A percentile compares a stretch with the other conserved stretches of the same genome.
These are phyloP conservation scores for Anaspis maculata DNA, from an alignment of 2,888 invertebrate genomes.

Conservation along the genomic window DNA sequence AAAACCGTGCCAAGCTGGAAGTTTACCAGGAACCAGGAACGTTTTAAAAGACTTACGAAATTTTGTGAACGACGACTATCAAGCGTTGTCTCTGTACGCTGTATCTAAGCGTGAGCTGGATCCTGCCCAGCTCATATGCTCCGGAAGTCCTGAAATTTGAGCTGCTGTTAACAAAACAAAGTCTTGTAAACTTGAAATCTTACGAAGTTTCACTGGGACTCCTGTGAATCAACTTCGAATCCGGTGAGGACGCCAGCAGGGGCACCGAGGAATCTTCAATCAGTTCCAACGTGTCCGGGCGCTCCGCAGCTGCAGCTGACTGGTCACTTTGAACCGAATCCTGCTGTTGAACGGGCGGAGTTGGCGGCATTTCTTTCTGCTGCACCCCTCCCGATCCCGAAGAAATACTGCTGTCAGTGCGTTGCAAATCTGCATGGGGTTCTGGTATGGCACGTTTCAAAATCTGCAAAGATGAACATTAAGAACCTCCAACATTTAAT, in stretches of 20 bases:
- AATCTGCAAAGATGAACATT: slow-evolving; percentile 27
- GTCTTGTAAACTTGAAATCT: too few species aligned
- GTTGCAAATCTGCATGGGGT: slow-evolving; percentile 18
- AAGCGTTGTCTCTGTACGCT: slow-evolving; percentile 76
- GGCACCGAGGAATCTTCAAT: slow-evolving; percentile 28
- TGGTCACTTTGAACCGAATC: too few species aligned
- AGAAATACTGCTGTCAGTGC: too few species aligned
- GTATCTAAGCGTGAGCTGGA: slow-evolving; percentile 79
- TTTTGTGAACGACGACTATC: slow-evolving; percentile 79
- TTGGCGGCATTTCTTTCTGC: too few species aligned
- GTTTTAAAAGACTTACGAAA: slow-evolving; percentile 80
- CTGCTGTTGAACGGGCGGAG: too few species aligned
- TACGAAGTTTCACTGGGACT: slow-evolving; percentile 39
- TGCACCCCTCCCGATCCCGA: too few species aligned
- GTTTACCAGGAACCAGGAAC: too few species aligned
- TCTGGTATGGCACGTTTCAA: slow-evolving; percentile 28
- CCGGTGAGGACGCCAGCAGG: slow-evolving; percentile 33
- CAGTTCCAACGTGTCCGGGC: slow-evolving; percentile 33
- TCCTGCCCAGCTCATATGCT: slow-evolving; percentile 67
- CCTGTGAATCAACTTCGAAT: slow-evolving; percentile 32
- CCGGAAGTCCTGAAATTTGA: slow-evolving; percentile 52
- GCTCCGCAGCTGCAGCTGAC: too few species aligned
- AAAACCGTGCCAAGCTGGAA: too few species aligned
- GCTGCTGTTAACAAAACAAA: too few species aligned
- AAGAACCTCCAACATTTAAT: slow-evolving; percentile 3